Evolutionary conservation across 2,888 invertebrate species (phyloP).

Genomic region (Drosophila affinis): DNA sequence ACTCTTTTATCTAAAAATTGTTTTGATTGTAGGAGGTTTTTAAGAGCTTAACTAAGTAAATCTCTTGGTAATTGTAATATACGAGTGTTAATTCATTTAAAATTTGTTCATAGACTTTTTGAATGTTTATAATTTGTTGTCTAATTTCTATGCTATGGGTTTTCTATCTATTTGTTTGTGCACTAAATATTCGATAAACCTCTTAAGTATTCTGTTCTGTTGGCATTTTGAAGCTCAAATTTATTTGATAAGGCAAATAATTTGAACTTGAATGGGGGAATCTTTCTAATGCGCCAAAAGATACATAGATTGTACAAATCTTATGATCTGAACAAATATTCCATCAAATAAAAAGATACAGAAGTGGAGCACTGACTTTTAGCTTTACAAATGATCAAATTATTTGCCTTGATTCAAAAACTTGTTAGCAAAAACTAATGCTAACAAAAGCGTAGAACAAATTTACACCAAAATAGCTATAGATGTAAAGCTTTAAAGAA

Average conservation of each 20-base stretch:
- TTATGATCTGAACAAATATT: too few relatives aligned
- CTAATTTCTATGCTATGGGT: not conserved
- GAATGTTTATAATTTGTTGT: constrained; percentile 7
- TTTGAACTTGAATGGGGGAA: not conserved
- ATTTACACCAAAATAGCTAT: not conserved
- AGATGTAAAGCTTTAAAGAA: too few relatives aligned
- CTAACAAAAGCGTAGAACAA: not conserved
- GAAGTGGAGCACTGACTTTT: too few relatives aligned
- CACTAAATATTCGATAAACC: constrained; percentile 1
- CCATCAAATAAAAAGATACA: too few relatives aligned
- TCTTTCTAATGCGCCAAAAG: too few relatives aligned
- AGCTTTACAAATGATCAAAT: not conserved
- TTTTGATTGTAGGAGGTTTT: constrained; percentile 17
- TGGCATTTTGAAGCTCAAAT: constrained; percentile 3
- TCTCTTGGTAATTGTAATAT: not conserved
- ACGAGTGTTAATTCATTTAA: constrained; percentile 8
- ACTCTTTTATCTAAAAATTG: constrained; percentile 18
- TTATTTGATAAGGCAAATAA: not conserved
- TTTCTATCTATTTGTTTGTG: constrained; percentile 27
- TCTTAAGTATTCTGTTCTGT: constrained; percentile 3
- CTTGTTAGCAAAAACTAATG: not conserved
- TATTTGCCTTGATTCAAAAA: constrained; percentile 4
- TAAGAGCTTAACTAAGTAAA: constrained; percentile 9
- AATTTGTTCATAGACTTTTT: constrained; percentile 15
- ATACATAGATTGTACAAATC: too few relatives aligned